Evolutionary conservation across 2,888 invertebrate genomes (phyloP).

Genomic region (Drosophila histrio): DNA sequence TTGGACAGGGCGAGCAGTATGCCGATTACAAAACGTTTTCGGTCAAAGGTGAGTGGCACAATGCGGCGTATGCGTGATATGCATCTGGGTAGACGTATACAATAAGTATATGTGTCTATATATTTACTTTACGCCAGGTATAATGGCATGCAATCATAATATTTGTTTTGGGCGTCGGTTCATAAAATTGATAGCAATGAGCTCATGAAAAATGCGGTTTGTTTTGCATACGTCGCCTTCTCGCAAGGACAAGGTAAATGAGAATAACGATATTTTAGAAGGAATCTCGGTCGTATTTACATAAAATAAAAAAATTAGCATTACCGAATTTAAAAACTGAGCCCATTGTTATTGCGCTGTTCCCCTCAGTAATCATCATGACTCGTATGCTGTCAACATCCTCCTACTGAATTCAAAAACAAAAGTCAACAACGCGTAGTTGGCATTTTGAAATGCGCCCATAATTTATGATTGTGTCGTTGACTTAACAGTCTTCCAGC

Average conservation of each 20-base stretch:
- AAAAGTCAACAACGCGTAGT: conserved; percentile 49
- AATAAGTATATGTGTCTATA: conserved; percentile 12
- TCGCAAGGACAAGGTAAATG: conserved; percentile 22
- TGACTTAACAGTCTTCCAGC: conserved; percentile 14
- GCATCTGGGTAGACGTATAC: conserved; percentile 43
- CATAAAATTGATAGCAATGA: conserved; percentile 62
- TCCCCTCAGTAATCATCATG: conserved; percentile 26
- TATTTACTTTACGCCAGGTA: conserved; percentile 37
- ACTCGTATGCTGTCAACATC: conserved; percentile 22
- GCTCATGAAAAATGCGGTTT: conserved; percentile 69
- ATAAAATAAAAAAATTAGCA: conserved; percentile 74
- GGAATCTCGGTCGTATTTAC: conserved; percentile 67
- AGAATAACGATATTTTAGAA: conserved; percentile 59
- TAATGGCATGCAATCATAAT: conserved; percentile 62
- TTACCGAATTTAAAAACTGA: conserved; percentile 2
- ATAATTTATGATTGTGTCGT: conserved; percentile 45
- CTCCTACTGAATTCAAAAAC: conserved; percentile 34
- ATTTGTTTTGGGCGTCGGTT: conserved; percentile 57
- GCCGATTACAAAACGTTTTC: conserved; percentile 90
- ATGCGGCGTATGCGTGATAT: conserved; percentile 52
- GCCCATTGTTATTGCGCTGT: conserved; percentile 33
- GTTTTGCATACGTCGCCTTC: conserved; percentile 32
- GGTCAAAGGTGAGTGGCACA: conserved; percentile 87
- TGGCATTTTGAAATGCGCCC: conserved; percentile 50
- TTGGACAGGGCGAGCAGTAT: conserved; percentile 89